A percentile compares a stretch with the other conserved stretches of the same genome.
Conservation (phyloP, 2,888 invertebrate species). For the Epinotia nisella region DNA sequence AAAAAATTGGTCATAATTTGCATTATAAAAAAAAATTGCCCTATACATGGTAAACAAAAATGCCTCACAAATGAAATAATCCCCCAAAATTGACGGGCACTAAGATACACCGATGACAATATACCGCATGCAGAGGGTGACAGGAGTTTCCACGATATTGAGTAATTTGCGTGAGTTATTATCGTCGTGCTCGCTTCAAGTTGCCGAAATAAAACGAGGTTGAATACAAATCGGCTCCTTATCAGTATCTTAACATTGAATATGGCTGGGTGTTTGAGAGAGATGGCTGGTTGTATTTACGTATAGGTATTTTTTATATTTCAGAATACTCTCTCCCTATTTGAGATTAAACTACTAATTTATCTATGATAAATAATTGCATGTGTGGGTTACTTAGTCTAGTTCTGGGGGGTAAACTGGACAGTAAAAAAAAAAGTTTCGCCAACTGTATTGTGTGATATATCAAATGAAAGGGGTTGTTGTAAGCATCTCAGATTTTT, state of each 20-base stretch:
- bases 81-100: background rate
- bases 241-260: constrained; percentile 12
- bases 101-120: background rate
- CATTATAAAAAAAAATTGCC: no score
- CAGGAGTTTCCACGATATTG: constrained; percentile 30
- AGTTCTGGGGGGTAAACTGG: no score
- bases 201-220: constrained; percentile 30
- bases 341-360: no score
- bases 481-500: no score
- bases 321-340: no score
- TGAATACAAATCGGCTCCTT: constrained; percentile 40
- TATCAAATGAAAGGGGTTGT: no score
- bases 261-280: background rate
- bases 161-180: constrained; percentile 42
- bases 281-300: background rate
- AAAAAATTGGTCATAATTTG: no score
- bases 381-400: no score
- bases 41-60: background rate
- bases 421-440: no score
- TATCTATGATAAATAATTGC: no score
- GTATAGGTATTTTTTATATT: no score
- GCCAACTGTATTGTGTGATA: no score
- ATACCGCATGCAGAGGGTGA: background rate
- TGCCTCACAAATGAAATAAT: constrained; percentile 13
- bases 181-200: constrained; percentile 29